Evolutionary conservation across 2,888 invertebrate genomes (phyloP), one percentile per base, ranked within the genome.

Genomic region (Adela reaumurella): DNA sequence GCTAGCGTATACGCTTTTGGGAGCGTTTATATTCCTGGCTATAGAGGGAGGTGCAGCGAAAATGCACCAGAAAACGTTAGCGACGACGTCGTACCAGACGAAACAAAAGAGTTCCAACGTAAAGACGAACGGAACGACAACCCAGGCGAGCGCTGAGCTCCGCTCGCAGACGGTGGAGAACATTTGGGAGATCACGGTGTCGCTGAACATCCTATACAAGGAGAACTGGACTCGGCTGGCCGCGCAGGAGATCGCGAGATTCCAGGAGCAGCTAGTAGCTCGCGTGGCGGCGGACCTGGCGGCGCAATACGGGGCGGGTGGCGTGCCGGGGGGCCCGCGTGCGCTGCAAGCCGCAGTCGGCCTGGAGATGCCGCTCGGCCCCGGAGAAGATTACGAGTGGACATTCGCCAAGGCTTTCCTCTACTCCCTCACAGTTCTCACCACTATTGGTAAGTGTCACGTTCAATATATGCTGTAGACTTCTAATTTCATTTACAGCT

Each of bases 371-470:
- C 76, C 1, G 68, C 70, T 1, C 55, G 72, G 50, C 65, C 72
- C 10, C 58, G 51, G 68, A 2, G 79, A 81, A 55, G 86, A 88
- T 52, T 86, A 88, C 65, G 91, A 92, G 65, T 93, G 92, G 92
- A 92, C 88, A 61, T 90, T 92, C 60, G 91, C 92, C 18, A 89
- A 89, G 67, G 93, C 96, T 18, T 96, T 97, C 70, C 84, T 97
- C 47, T 97, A 96, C 73, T 95, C 95, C 6, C 82, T 97, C 59
- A 96, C 96, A 35, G 94, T 97, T 50, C 84, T 97, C 52, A 96
- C 95, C 19, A 96, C 92, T 52, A 91, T 92, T 62, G 92, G 92
- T 92, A 76, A 86, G 87, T 24, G 24, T 8, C 24, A 24, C 24
- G 24, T 24, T n/a, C n/a, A n/a, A n/a, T n/a, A n/a, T n/a, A n/a